Evolutionary conservation across 2,888 invertebrate species (phyloP), one percentile per base, ranked within the genome.

Genomic region (Tridacna crocea): DNA sequence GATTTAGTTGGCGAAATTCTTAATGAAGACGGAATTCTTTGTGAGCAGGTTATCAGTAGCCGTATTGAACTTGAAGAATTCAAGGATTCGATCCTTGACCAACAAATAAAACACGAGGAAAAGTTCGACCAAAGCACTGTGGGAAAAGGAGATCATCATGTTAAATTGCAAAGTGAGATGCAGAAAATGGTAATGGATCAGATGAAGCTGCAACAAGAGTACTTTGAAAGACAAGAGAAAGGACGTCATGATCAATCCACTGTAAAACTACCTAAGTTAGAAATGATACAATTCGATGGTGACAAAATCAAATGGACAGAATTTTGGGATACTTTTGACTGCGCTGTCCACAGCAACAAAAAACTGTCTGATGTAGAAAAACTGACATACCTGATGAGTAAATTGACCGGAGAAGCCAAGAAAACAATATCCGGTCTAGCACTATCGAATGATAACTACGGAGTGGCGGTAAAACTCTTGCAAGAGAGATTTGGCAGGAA

Each of bases 401-500:
- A 75, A 48, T 27, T 82, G 11, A 72, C 65, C 46, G 78, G 75
- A 26, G 72, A 75, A 63, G 75, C 82, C 46, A 70, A 55, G 58
- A 48, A 61, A 27, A 73, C 79, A 46, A 79, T 82, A 22, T 51
- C 74, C 26, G 82, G 78, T 17, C 72, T 82, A 17, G 46, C 75
- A 36, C 27, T 82, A 19, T 72, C 78, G 24, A 75, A 78, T 72
- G 82, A 82, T 55, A 82, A 82, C 51, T 81, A 81, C 65, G 51
- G 4, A 1, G 58, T 78, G 47, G 82, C 82, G 10, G 26, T 75
- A 19, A 15, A 51, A 47, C 66, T 78, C 17, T 55, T 82, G 22
- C 47, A 78, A 24, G 78, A 82, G 24, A 27, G 70, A 72, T 82
- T 78, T 68, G 75, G 75, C 48, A 60, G 78, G 61, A 68, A 60